phyloP scores from a whole-genome alignment of 2,888 invertebrate genomes.

The Isoperla grammatica region DNA sequence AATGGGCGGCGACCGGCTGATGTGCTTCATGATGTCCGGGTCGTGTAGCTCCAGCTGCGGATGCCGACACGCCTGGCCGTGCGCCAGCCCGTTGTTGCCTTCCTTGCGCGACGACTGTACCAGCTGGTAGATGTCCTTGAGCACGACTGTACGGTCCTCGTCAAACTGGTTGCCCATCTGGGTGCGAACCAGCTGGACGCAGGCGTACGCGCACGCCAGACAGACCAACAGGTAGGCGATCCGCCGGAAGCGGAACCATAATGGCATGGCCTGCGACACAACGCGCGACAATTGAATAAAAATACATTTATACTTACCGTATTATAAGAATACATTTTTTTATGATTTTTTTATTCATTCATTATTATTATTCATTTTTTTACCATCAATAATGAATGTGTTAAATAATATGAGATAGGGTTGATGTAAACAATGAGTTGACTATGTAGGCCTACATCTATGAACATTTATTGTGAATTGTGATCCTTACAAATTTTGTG shows the following conservation, averaged over 20 bases:
- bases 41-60: slow-evolving; percentile 61
- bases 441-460: too few species aligned
- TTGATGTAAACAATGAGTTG: too few species aligned
- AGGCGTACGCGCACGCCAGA: slow-evolving; percentile 21
- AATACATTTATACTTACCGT: too few species aligned
- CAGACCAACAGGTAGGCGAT: slow-evolving; percentile 21
- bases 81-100: neutral
- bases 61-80: slow-evolving; percentile 52
- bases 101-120: neutral
- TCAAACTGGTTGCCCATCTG: slow-evolving; percentile 19
- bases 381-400: too few species aligned
- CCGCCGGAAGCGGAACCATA: slow-evolving; percentile 27
- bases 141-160: neutral
- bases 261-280: slow-evolving; percentile 10
- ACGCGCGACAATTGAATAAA: too few species aligned
- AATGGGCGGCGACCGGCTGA: slow-evolving; percentile 56
- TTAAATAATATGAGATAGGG: too few species aligned
- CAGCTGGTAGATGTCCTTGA: neutral
- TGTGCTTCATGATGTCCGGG: slow-evolving; percentile 67
- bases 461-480: too few species aligned
- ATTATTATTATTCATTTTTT: too few species aligned
- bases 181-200: slow-evolving; percentile 21
- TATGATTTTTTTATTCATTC: too few species aligned
- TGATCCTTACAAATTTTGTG: too few species aligned
- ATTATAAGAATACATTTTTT: too few species aligned